These are phyloP conservation scores for Acanthisitta chloris DNA, from an alignment of 2,113 vertebrate species.

Conservation along the genomic window DNA sequence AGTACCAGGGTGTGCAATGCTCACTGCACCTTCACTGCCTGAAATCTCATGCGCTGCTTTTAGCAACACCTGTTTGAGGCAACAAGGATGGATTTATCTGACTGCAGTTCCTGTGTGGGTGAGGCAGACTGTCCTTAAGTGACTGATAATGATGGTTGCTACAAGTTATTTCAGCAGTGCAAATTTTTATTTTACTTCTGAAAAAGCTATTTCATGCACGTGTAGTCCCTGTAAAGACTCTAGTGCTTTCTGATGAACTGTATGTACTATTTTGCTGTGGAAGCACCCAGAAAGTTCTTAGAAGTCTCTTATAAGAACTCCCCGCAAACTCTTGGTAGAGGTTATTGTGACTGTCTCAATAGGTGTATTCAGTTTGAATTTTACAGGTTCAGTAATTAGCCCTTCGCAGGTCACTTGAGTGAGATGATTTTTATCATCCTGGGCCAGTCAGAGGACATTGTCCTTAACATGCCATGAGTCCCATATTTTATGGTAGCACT, in stretches of 20 bases:
- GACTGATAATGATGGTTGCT: background rate
- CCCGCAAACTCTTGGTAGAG: background rate
- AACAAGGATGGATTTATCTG: background rate
- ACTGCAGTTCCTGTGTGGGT: background rate
- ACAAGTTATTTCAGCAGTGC: background rate
- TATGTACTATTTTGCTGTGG: background rate
- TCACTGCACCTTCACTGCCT: background rate
- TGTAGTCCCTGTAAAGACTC: background rate
- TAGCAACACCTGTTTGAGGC: background rate
- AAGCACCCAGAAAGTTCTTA: too few relatives aligned
- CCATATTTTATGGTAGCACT: background rate
- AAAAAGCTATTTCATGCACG: background rate
- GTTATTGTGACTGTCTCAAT: background rate
- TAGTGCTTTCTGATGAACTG: background rate
- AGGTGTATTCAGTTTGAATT: background rate
- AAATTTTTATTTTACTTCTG: background rate
- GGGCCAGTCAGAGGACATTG: background rate
- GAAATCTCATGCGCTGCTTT: background rate
- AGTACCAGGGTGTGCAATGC: conserved; percentile 9
- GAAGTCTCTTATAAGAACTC: too few relatives aligned
- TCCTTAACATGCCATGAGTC: background rate
- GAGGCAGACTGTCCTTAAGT: background rate
- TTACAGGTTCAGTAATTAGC: background rate
- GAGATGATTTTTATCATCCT: background rate
- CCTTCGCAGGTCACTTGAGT: background rate